A percentile compares a stretch with the other conserved stretches of the same genome.
phyloP scores from a whole-genome alignment of 1,140 invertebrate genomes.

The Drosophila saltans region DNA sequence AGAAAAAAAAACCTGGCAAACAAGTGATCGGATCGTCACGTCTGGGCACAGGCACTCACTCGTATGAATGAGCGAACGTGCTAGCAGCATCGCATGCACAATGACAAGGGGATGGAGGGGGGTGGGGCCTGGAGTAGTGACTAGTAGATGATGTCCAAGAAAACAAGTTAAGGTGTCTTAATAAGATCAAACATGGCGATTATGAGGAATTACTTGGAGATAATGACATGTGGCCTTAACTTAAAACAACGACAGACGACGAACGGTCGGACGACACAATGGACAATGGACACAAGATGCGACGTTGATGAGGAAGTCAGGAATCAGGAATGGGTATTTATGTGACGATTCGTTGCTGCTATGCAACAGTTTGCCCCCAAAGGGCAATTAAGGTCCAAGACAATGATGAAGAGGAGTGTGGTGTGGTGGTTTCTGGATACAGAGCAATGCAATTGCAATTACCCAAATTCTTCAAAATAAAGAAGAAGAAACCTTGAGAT shows the following conservation, averaged over 20 bases:
- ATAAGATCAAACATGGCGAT: constrained; percentile 75
- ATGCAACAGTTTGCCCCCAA: constrained; percentile 4
- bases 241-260: constrained; percentile 12
- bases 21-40: constrained; percentile 44
- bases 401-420: not conserved
- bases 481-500: not conserved
- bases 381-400: constrained; percentile 3
- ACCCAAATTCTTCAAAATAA: constrained; percentile 3
- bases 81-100: constrained; percentile 14
- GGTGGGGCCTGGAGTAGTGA: not conserved
- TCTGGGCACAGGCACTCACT: constrained; percentile 14
- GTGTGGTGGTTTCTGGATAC: not conserved
- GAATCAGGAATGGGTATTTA: not conserved
- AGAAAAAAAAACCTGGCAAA: constrained; percentile 21
- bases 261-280: not conserved
- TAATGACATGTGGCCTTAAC: constrained; percentile 58
- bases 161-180: constrained; percentile 76
- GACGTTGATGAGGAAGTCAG: constrained; percentile 8
- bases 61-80: constrained; percentile 46
- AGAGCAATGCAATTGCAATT: constrained; percentile 1
- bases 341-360: constrained; percentile 5
- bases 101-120: constrained; percentile 8
- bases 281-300: not conserved
- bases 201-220: constrained; percentile 70
- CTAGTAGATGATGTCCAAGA: constrained; percentile 44